Evolutionary conservation across 2,888 invertebrate species (phyloP).

Genomic region (Leucozona laternaria): DNA sequence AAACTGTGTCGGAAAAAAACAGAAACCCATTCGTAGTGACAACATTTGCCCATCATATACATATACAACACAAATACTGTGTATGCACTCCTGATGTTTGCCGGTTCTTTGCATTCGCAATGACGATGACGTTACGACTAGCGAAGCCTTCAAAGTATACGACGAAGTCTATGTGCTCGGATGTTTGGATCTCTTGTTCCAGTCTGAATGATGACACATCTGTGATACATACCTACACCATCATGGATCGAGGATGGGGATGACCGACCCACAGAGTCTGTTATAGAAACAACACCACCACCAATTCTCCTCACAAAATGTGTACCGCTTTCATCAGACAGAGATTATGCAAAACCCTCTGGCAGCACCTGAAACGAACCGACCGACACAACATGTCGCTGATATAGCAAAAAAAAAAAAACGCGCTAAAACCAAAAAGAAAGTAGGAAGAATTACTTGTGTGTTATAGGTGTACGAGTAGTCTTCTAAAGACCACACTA

Average conservation of each 20-base stretch:
- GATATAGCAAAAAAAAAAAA: neutral
- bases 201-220: conserved; percentile 59
- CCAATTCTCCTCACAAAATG: conserved; percentile 23
- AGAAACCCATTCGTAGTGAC: conserved; percentile 66
- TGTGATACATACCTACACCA: neutral
- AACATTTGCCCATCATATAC: conserved; percentile 55
- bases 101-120: conserved; percentile 57
- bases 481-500: conserved; percentile 39
- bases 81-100: conserved; percentile 40
- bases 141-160: conserved; percentile 67
- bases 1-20: conserved; percentile 59
- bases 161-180: conserved; percentile 25
- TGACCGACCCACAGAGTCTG: conserved; percentile 28
- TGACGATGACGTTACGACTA: conserved; percentile 44
- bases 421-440: conserved; percentile 48
- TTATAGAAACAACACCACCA: conserved; percentile 3
- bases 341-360: conserved; percentile 65
- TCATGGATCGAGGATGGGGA: neutral
- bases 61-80: neutral
- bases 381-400: conserved; percentile 37
- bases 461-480: conserved; percentile 7
- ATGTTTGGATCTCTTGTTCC: conserved; percentile 59
- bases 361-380: conserved; percentile 39
- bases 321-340: conserved; percentile 44
- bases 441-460: conserved; percentile 31